A percentile compares a stretch with the other conserved stretches of the same genome.
phyloP scores from a whole-genome alignment of 1,140 invertebrate genomes.

The Papilio xuthus region DNA sequence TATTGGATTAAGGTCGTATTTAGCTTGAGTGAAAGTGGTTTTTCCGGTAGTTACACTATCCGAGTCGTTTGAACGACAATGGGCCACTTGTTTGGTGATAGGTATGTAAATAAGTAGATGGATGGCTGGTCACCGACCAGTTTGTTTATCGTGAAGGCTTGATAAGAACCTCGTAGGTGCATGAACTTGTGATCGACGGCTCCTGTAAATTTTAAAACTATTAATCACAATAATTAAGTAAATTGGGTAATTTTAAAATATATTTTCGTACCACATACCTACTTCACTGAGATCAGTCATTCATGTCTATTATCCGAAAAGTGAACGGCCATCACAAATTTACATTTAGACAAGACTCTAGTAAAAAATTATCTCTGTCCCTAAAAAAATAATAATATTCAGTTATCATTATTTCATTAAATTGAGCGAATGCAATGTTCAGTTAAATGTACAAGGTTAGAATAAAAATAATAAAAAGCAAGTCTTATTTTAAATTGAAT shows the following conservation, averaged over 20 bases:
- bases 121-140: conserved; percentile 75
- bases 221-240: not conserved
- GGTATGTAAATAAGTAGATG: conserved; percentile 78
- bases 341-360: not conserved
- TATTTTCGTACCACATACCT: no score
- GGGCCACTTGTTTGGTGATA: conserved; percentile 75
- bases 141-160: conserved; percentile 52
- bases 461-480: not conserved
- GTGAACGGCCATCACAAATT: no score
- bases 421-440: conserved; percentile 24
- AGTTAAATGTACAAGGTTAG: not conserved
- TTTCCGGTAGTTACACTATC: conserved; percentile 75
- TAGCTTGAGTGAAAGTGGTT: conserved; percentile 47
- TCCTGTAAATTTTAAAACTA: not conserved
- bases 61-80: conserved; percentile 68
- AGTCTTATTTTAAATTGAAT: no score
- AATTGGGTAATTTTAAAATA: no score
- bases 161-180: conserved; percentile 52
- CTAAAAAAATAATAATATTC: not conserved
- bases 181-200: conserved; percentile 31
- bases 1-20: conserved; percentile 46
- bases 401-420: conserved; percentile 17
- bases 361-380: not conserved
- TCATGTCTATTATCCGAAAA: no score
- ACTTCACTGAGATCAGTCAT: no score